These are phyloP conservation scores for Steinernema feltiae DNA, from an alignment of 1,140 invertebrate genomes.

Conservation along the genomic window DNA sequence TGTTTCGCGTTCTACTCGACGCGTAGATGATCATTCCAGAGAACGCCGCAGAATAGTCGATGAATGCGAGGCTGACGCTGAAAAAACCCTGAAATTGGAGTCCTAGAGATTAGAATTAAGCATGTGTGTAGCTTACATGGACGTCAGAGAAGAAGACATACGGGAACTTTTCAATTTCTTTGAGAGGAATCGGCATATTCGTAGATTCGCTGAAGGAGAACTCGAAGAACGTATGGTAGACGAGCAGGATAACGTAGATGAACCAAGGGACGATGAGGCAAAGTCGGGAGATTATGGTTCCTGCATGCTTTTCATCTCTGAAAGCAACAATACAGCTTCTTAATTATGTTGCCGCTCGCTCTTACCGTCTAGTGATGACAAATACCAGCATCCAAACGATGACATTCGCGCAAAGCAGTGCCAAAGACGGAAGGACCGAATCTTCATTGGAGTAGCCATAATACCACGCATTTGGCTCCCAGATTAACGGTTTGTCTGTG, in stretches of 20 bases:
- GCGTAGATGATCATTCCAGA: constrained; percentile 32
- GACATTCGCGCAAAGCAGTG: constrained; percentile 17
- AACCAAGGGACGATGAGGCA: background rate
- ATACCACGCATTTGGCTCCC: constrained; percentile 36
- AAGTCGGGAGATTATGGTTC: background rate
- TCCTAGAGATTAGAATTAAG: too few relatives aligned
- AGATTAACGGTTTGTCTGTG: background rate
- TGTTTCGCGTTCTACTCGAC: constrained; percentile 22
- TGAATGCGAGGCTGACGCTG: constrained; percentile 22
- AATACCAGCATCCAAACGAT: constrained; percentile 26
- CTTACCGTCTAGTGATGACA: constrained; percentile 18
- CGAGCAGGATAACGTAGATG: constrained; percentile 4
- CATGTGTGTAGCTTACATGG: background rate
- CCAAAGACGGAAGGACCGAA: constrained; percentile 20
- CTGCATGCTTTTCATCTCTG: background rate
- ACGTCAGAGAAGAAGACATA: constrained; percentile 16
- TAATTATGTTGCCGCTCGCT: background rate
- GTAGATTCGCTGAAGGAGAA: background rate
- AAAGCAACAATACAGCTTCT: background rate
- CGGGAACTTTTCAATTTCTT: constrained; percentile 4
- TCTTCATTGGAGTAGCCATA: constrained; percentile 16
- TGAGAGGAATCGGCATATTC: background rate
- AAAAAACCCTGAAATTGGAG: constrained; percentile 25
- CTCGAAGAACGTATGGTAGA: background rate
- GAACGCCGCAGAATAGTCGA: constrained; percentile 33